These are phyloP conservation scores for Heliocidaris tuberculata DNA, from an alignment of 35 echinoderm and acorn worm genomes.

Conservation along the genomic window DNA sequence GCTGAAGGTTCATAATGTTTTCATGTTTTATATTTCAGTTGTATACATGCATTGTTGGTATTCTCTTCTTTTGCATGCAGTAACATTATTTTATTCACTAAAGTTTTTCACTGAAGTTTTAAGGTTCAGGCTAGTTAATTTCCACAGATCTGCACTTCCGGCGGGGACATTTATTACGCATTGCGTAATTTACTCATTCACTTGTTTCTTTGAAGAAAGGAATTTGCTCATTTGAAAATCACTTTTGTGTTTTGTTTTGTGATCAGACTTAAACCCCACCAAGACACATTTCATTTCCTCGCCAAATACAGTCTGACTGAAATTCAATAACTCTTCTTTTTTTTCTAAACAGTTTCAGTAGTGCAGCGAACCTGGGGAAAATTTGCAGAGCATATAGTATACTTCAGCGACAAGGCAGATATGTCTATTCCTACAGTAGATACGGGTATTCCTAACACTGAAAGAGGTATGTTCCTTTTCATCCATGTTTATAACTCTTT, in stretches of 20 bases:
- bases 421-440: slow-evolving; percentile 82
- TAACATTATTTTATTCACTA: too few species aligned
- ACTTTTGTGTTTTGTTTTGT: neutral
- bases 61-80: too few species aligned
- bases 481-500: too few species aligned
- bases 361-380: slow-evolving; percentile 82
- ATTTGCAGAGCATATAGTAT: slow-evolving; percentile 77
- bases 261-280: neutral
- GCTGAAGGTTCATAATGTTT: too few species aligned
- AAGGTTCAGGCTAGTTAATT: too few species aligned
- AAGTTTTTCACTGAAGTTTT: too few species aligned
- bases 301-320: neutral
- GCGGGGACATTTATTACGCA: too few species aligned
- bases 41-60: too few species aligned
- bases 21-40: too few species aligned
- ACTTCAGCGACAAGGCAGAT: slow-evolving; percentile 81
- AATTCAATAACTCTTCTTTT: neutral
- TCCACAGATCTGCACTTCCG: too few species aligned
- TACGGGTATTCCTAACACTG: slow-evolving; percentile 83
- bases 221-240: neutral
- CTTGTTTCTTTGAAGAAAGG: neutral
- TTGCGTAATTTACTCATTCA: too few species aligned
- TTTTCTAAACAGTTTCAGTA: slow-evolving; percentile 62
- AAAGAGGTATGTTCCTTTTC: slow-evolving; percentile 69
- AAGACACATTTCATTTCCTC: neutral